Evolutionary conservation across 1,140 invertebrate species (phyloP).

Genomic region (Bradynema listronoti): DNA sequence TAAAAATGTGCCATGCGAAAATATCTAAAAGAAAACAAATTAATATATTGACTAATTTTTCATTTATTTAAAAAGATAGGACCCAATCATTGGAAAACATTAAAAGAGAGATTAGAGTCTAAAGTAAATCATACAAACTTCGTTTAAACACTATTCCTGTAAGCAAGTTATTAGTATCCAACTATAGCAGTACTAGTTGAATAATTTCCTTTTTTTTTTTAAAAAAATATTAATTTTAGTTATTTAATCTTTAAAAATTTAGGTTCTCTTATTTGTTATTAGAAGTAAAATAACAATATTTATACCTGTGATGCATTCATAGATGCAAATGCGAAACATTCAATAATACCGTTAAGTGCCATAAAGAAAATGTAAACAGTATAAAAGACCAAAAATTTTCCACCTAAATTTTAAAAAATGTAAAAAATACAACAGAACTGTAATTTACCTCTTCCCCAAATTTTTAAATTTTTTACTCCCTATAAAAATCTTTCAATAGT

Average conservation of each 20-base stretch:
- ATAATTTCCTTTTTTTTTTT: too few species aligned
- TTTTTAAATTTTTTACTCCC: background rate
- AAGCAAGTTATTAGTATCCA: too few species aligned
- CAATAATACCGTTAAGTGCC: slow-evolving; percentile 39
- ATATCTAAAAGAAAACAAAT: slow-evolving; percentile 10
- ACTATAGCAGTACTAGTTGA: background rate
- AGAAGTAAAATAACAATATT: too few species aligned
- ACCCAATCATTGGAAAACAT: too few species aligned
- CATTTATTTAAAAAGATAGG: background rate
- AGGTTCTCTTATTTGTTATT: too few species aligned
- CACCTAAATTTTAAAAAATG: slow-evolving; percentile 6
- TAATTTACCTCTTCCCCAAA: background rate
- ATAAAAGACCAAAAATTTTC: slow-evolving; percentile 27
- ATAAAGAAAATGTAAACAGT: slow-evolving; percentile 40
- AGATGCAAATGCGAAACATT: slow-evolving; percentile 41
- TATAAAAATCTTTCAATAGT: background rate
- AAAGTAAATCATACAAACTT: too few species aligned
- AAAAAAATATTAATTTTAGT: too few species aligned
- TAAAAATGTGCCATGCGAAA: slow-evolving; percentile 29
- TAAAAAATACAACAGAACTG: background rate
- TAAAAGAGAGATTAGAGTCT: background rate
- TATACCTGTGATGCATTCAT: slow-evolving; percentile 20
- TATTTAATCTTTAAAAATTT: too few species aligned
- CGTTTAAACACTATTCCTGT: too few species aligned
- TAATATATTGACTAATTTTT: slow-evolving; percentile 4